These are phyloP conservation scores for Anarrhichthys ocellatus DNA, from an alignment of 2,113 vertebrate species.

Conservation along the genomic window DNA sequence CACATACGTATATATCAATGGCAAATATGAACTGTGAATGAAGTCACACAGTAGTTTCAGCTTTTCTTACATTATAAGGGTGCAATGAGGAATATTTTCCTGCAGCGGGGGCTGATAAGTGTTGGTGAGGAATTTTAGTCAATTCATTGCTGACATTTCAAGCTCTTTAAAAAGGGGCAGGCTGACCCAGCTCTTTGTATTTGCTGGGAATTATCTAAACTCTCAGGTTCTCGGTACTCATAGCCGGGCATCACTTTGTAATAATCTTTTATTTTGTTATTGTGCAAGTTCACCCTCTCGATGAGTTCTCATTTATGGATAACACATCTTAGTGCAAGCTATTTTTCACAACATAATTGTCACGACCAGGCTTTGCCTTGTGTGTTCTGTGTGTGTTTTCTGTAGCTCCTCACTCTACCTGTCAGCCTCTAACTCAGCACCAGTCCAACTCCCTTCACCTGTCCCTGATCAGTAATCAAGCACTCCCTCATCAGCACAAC, in stretches of 20 bases:
- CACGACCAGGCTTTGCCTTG: no score
- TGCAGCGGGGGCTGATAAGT: background rate
- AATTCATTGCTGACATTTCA: slow-evolving; percentile 3
- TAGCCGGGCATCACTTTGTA: background rate
- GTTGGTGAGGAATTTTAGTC: slow-evolving; percentile 17
- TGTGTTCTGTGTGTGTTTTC: no score
- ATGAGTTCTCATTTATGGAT: no score
- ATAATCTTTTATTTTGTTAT: no score
- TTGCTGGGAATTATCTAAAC: slow-evolving; percentile 26
- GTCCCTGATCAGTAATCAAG: no score
- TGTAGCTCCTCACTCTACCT: no score
- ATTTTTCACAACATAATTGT: no score
- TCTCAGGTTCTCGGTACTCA: slow-evolving; percentile 8
- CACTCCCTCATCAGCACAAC: no score
- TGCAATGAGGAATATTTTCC: slow-evolving; percentile 5
- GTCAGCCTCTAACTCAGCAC: no score
- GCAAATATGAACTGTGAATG: slow-evolving; percentile 7
- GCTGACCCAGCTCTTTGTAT: slow-evolving; percentile 19
- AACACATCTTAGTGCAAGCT: no score
- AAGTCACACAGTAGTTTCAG: background rate
- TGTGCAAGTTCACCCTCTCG: no score
- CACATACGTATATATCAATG: background rate
- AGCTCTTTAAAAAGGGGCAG: slow-evolving; percentile 3
- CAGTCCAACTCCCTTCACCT: no score
- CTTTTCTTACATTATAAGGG: background rate